phyloP scores from a whole-genome alignment of 1,140 invertebrate genomes.

The Drosophila sulfurigaster region DNA sequence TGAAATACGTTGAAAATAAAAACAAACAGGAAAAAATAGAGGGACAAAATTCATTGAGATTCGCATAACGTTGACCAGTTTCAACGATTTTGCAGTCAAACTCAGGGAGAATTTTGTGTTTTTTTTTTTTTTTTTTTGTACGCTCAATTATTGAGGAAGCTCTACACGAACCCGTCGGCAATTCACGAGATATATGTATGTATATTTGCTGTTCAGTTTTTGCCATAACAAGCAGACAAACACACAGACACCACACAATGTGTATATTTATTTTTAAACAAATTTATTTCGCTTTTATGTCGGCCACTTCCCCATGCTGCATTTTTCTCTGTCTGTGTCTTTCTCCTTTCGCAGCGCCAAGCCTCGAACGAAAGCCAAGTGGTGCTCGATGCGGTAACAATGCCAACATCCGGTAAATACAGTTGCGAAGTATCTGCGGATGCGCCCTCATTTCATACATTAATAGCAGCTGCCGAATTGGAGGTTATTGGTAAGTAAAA shows the following conservation, averaged over 20 bases:
- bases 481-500: constrained; percentile 90
- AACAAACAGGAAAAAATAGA: neutral
- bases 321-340: constrained; percentile 25
- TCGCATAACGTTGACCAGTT: constrained; percentile 35
- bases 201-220: constrained; percentile 55
- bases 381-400: constrained; percentile 86
- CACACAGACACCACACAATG: constrained; percentile 34
- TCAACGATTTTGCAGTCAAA: constrained; percentile 28
- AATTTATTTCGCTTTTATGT: constrained; percentile 51
- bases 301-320: constrained; percentile 37
- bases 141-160: constrained; percentile 58
- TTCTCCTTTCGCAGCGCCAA: constrained; percentile 84
- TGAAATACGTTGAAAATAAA: constrained; percentile 1
- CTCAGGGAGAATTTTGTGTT: neutral
- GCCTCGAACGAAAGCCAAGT: constrained; percentile 88
- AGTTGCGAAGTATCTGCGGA: constrained; percentile 94
- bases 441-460: constrained; percentile 93
- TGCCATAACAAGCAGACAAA: constrained; percentile 19
- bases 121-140: neutral
- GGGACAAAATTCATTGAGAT: constrained; percentile 14
- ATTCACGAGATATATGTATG: constrained; percentile 48
- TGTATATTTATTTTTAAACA: constrained; percentile 54
- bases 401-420: constrained; percentile 89
- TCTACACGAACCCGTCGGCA: constrained; percentile 42
- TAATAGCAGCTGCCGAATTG: constrained; percentile 89